These are phyloP conservation scores for Eospalax fontanierii DNA, from an alignment of 2,797 vertebrate species.

Conservation along the genomic window DNA sequence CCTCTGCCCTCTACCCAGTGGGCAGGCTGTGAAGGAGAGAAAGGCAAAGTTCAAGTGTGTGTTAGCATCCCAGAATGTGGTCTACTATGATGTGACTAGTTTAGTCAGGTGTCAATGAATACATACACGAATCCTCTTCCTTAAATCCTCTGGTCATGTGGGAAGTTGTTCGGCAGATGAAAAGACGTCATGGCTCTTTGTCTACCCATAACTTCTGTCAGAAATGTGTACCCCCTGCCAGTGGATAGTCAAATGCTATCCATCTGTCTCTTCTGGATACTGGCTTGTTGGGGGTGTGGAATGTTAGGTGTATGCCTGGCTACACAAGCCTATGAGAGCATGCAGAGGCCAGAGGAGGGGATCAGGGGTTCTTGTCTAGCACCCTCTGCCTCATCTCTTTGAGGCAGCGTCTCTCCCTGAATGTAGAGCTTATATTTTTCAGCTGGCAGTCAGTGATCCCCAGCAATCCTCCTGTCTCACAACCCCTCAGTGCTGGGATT, in stretches of 20 bases:
- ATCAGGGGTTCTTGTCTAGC: not conserved
- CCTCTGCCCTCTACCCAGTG: not conserved
- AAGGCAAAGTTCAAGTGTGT: not conserved
- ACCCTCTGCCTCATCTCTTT: not conserved
- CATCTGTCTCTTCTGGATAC: not conserved
- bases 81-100: not conserved
- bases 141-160: not conserved
- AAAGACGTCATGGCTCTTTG: not conserved
- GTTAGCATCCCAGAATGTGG: not conserved
- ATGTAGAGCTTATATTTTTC: not conserved
- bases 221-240: not conserved
- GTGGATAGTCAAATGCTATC: accelerated
- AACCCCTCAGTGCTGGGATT: not conserved
- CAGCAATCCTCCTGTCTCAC: not conserved
- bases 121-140: not conserved
- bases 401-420: not conserved
- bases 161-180: not conserved
- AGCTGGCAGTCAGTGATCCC: not conserved
- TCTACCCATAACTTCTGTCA: not conserved
- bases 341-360: not conserved
- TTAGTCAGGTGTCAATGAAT: not conserved
- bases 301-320: no score
- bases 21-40: not conserved
- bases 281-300: no score
- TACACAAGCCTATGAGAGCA: not conserved